phyloP scores from a whole-genome alignment of 2,888 invertebrate species.

The Glaucopsyche alexis region DNA sequence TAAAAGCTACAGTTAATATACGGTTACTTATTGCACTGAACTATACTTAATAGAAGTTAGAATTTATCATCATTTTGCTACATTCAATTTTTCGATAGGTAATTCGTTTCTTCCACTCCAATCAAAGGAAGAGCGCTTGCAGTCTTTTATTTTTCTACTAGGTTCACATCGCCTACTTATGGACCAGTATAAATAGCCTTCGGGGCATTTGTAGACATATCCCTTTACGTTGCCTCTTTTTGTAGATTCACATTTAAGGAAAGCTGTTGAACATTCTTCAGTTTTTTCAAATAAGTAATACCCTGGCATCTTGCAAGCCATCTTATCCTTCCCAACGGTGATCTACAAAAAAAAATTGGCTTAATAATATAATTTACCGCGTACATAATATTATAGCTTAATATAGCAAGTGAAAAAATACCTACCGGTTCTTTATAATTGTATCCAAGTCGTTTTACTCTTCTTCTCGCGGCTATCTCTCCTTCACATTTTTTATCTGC shows the following conservation, averaged over 20 bases:
- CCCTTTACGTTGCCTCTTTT: conserved; percentile 81
- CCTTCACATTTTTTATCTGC: conserved; percentile 80
- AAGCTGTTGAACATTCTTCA: conserved; percentile 84
- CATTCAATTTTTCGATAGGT: conserved; percentile 76
- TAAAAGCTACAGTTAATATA: not conserved
- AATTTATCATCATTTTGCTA: conserved; percentile 55
- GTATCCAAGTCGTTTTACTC: conserved; percentile 76
- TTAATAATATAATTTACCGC: not conserved
- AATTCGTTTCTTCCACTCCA: conserved; percentile 78
- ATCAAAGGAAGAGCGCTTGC: conserved; percentile 65
- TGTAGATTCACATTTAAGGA: conserved; percentile 83
- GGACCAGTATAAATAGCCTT: conserved; percentile 87
- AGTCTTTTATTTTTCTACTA: conserved; percentile 80
- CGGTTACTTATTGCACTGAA: conserved; percentile 20
- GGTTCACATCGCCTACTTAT: conserved; percentile 88
- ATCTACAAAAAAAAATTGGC: conserved; percentile 76
- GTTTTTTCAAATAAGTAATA: conserved; percentile 83
- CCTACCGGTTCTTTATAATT: conserved; percentile 79
- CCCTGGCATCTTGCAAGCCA: conserved; percentile 84
- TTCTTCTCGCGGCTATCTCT: conserved; percentile 74
- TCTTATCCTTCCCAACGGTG: conserved; percentile 72
- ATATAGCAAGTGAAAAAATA: not conserved
- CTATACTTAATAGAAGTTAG: not conserved
- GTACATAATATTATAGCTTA: not conserved
- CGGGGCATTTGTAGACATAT: conserved; percentile 87